Evolutionary conservation across 2,113 vertebrate genomes (phyloP), one percentile per base, ranked within the genome.

Genomic region (Aptenodytes patagonicus): DNA sequence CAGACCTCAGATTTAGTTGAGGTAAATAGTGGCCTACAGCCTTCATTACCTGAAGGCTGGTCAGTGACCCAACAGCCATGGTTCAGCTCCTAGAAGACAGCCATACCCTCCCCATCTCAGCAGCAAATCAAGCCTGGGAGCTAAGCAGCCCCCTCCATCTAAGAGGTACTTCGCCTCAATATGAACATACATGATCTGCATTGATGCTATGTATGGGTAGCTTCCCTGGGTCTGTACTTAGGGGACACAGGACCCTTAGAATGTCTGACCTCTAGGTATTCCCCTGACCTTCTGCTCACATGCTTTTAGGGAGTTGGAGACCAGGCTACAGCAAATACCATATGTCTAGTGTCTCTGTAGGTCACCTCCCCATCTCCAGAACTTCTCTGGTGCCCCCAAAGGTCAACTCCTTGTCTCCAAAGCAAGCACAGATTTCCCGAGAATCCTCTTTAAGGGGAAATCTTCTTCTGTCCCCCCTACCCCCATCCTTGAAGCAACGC

Each of bases 161-260:
- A 17, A 52, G 46, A 79, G 42, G 11, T 70, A 46, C 36, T 52
- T 70, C 19, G 22, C 21, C 29, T 70, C 51, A 22, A 1, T 11
- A 13, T 2, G 36, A 64, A 25, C 25, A 36, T 7, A n/a, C 5
- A 21, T 7, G 8, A 21, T 9, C 34, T 40, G 61, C 42, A 36
- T 2, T 15, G 47, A 46, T 11, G 10, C 0, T 0, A 18, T 2
- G 1, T 21, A 18, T 24, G 19, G 34, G 49, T 29, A 57, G 40
- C 36, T 86, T 64, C 44, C 3, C 40, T 47, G 44, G 36, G 13
- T 51, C 68, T 51, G 13, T 31, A 21, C 75, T 69, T n/a, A 49
- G 55, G 24, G 21, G 11, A 42, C 52, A 55, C 22, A 31, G 66
- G n/a, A 83, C 13, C 25, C 60, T 52, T 51, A 36, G 36, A n/a